Evolutionary conservation across 2,797 vertebrate species (phyloP).

Genomic region (Myotis planiceps): DNA sequence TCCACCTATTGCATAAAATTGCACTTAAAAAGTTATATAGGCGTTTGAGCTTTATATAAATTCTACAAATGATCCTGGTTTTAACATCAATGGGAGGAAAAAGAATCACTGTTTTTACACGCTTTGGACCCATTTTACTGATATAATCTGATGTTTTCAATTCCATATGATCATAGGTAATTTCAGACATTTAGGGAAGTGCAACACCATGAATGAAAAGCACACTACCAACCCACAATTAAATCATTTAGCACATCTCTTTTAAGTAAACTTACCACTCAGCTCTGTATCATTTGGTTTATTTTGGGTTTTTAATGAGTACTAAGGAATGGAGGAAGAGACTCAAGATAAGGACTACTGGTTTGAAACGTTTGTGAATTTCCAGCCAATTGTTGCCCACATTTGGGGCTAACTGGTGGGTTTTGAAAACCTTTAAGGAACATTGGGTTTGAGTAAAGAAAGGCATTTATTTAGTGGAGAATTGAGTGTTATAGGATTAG

Average conservation of each 20-base stretch:
- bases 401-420: not conserved
- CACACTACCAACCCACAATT: not conserved
- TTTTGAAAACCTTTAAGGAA: conserved; percentile 35
- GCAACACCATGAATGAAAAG: not conserved
- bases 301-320: not conserved
- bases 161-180: not conserved
- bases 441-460: conserved; percentile 9
- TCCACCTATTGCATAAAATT: conserved; percentile 8
- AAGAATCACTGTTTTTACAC: conserved; percentile 20
- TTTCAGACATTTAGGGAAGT: not conserved
- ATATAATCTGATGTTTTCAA: not conserved
- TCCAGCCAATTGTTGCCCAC: not conserved
- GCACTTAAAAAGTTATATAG: not conserved
- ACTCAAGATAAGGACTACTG: not conserved
- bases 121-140: not conserved
- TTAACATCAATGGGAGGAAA: conserved; percentile 26
- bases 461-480: not conserved
- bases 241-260: not conserved
- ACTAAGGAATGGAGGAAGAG: not conserved
- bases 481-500: not conserved
- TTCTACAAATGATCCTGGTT: conserved; percentile 17
- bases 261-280: not conserved
- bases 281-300: not conserved
- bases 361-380: not conserved
- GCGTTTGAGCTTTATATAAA: conserved; percentile 27